A percentile compares a stretch with the other conserved stretches of the same genome.
phyloP scores from a whole-genome alignment of 2,888 invertebrate species.

The Nomada flava region DNA sequence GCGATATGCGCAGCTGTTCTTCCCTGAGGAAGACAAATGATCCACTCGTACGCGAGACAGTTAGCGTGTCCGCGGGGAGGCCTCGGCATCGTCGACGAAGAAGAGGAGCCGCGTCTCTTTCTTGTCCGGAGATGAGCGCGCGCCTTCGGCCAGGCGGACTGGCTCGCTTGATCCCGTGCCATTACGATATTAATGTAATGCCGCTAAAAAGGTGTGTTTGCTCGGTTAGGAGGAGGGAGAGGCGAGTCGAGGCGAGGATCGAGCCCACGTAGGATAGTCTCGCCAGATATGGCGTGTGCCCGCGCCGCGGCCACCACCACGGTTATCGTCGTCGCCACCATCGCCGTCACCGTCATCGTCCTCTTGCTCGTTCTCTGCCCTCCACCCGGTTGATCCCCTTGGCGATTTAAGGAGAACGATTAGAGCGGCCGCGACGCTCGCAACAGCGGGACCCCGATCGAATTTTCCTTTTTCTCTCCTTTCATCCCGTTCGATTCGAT shows the following conservation, averaged over 20 bases:
- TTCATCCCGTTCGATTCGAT: neutral
- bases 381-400: conserved; percentile 3
- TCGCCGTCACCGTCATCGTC: conserved; percentile 64
- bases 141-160: conserved; percentile 59
- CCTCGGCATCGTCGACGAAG: conserved; percentile 46
- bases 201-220: conserved; percentile 83
- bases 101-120: conserved; percentile 14
- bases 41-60: conserved; percentile 73
- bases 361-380: conserved; percentile 44
- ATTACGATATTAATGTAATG: conserved; percentile 83
- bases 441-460: neutral
- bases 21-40: conserved; percentile 75
- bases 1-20: conserved; percentile 69
- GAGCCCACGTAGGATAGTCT: conserved; percentile 82
- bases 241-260: conserved; percentile 73
- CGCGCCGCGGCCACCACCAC: conserved; percentile 72
- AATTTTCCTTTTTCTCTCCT: neutral
- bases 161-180: conserved; percentile 71
- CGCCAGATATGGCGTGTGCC: conserved; percentile 83
- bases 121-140: conserved; percentile 18
- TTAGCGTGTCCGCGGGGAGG: conserved; percentile 72
- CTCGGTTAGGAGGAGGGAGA: conserved; percentile 71
- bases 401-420: conserved; percentile 42
- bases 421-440: conserved; percentile 14
- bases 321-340: conserved; percentile 60